Evolutionary conservation across 2,888 invertebrate species (phyloP).

Genomic region (Hypsopygia costalis): DNA sequence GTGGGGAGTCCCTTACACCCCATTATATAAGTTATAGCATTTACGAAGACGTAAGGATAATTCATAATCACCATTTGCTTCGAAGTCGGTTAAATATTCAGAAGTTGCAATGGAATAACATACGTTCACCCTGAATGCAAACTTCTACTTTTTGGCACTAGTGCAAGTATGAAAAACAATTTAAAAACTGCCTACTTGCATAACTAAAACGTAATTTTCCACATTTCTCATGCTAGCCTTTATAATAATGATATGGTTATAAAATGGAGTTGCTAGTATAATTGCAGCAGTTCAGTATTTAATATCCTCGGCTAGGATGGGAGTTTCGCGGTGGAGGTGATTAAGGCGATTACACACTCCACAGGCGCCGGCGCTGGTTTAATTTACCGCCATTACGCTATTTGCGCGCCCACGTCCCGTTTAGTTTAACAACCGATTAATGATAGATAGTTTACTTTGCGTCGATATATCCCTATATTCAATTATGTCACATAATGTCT

Average conservation of each 20-base stretch:
- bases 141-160: too few relatives aligned
- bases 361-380: conserved; percentile 30
- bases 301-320: conserved; percentile 5
- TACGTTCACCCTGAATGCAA: too few relatives aligned
- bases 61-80: too few relatives aligned
- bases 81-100: too few relatives aligned
- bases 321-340: conserved; percentile 27
- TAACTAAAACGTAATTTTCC: background rate
- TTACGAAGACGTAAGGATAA: too few relatives aligned
- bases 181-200: too few relatives aligned
- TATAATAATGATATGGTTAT: conserved; percentile 7
- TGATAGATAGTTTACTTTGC: conserved; percentile 28
- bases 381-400: conserved; percentile 43
- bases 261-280: conserved; percentile 8
- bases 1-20: too few relatives aligned
- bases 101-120: too few relatives aligned
- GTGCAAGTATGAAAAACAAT: too few relatives aligned
- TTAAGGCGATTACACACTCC: conserved; percentile 44
- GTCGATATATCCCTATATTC: conserved; percentile 12
- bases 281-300: conserved; percentile 9
- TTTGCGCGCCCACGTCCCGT: conserved; percentile 21
- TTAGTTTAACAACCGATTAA: conserved; percentile 44
- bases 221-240: background rate
- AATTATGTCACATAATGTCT: background rate
- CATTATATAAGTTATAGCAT: too few relatives aligned